Evolutionary conservation across 30 jellyfish, hydroid and myxozoan species (phyloP).

Genomic region (Morbakka virulenta): DNA sequence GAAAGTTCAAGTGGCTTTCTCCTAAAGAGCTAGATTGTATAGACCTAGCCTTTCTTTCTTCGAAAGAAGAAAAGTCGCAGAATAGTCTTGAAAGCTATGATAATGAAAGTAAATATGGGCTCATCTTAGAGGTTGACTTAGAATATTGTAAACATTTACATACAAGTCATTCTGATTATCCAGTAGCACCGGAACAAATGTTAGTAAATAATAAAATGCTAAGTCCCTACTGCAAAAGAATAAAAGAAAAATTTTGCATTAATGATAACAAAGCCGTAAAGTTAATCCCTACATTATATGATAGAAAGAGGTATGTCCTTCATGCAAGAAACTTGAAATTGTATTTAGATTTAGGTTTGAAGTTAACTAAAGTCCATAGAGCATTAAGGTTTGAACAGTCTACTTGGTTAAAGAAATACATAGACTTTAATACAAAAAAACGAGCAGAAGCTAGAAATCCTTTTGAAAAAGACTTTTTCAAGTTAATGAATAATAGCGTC

Average conservation of each 20-base stretch:
- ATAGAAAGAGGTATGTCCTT: constrained; percentile 41
- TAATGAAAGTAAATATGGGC: constrained; percentile 21
- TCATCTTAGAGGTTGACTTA: constrained; percentile 41
- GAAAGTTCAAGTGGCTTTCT: constrained; percentile 40
- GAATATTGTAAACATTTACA: constrained; percentile 60
- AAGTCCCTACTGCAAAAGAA: neutral
- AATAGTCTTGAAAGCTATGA: neutral
- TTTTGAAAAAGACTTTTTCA: constrained; percentile 1
- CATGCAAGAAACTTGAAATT: constrained; percentile 41
- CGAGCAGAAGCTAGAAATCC: constrained; percentile 4
- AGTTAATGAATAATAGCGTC: too few species aligned
- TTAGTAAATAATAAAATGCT: constrained; percentile 26
- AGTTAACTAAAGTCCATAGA: constrained; percentile 37
- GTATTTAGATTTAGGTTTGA: constrained; percentile 28
- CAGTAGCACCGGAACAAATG: constrained; percentile 56
- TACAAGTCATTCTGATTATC: constrained; percentile 56
- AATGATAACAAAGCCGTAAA: constrained; percentile 48
- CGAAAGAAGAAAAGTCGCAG: too few species aligned
- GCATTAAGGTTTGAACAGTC: constrained; percentile 47
- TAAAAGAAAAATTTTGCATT: constrained; percentile 22
- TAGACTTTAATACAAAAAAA: constrained; percentile 42
- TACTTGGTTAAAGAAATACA: constrained; percentile 41
- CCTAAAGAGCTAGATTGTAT: constrained; percentile 5
- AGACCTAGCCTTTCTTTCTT: too few species aligned
- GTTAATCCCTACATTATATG: constrained; percentile 41